Evolutionary conservation across 2,888 invertebrate genomes (phyloP).

Genomic region (Andrena flavipes): DNA sequence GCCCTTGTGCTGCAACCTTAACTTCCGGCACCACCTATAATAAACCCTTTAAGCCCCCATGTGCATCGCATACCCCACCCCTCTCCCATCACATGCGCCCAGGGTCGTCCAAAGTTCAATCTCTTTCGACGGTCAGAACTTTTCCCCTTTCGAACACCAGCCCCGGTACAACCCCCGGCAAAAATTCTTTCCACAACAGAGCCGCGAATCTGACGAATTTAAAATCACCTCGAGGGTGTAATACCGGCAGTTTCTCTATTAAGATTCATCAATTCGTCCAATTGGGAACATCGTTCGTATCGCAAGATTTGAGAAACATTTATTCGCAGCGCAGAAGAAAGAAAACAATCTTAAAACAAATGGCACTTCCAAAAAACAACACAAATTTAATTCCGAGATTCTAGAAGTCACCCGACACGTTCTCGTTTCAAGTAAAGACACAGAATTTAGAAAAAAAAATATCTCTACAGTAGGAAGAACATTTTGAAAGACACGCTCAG

Average conservation of each 20-base stretch:
- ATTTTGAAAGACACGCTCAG: not conserved
- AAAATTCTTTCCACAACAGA: slow-evolving; percentile 35
- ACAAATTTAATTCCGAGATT: not conserved
- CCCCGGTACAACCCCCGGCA: slow-evolving; percentile 60
- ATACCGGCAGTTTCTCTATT: not conserved
- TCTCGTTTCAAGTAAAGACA: too few relatives aligned
- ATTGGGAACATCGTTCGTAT: not conserved
- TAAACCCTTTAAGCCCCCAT: slow-evolving; percentile 69
- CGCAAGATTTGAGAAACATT: not conserved
- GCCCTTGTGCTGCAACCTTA: slow-evolving; percentile 76
- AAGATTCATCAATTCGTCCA: not conserved
- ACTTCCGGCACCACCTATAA: slow-evolving; percentile 78
- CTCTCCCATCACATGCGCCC: slow-evolving; percentile 58
- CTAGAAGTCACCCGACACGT: too few relatives aligned
- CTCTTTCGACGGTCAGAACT: slow-evolving; percentile 73
- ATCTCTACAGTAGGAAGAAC: not conserved
- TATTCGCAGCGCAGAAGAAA: not conserved
- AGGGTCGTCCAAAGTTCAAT: slow-evolving; percentile 67
- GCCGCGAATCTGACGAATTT: not conserved
- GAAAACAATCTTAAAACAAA: not conserved
- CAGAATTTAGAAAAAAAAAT: not conserved
- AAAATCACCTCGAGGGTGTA: slow-evolving; percentile 12
- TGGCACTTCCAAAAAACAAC: too few relatives aligned
- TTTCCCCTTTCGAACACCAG: slow-evolving; percentile 67
- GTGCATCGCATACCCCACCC: slow-evolving; percentile 66